A percentile compares a stretch with the other conserved stretches of the same genome.
phyloP scores from a whole-genome alignment of 2,888 invertebrate genomes.

The Odiellus spinosus region DNA sequence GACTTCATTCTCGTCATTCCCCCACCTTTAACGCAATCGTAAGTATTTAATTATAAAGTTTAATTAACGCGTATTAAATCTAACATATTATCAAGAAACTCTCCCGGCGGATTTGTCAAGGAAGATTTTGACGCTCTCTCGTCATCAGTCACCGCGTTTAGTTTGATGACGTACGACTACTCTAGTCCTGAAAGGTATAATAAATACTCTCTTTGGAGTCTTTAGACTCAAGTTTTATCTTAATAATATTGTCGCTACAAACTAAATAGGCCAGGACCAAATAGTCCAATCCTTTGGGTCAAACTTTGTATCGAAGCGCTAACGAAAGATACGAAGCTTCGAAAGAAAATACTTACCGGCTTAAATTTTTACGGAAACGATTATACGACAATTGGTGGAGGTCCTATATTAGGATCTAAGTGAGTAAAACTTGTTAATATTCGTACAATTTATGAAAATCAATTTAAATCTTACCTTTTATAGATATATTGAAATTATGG shows the following conservation, averaged over 20 bases:
- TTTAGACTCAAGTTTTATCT: too few species aligned
- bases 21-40: constrained; percentile 37
- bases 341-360: constrained; percentile 67
- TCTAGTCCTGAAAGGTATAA: constrained; percentile 57
- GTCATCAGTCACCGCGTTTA: constrained; percentile 63
- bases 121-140: constrained; percentile 61
- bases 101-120: constrained; percentile 46
- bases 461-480: constrained; percentile 3
- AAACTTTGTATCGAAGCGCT: constrained; percentile 55
- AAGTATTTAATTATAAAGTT: constrained; percentile 6
- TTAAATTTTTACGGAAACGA: constrained; percentile 88
- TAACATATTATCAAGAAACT: not conserved
- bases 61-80: not conserved
- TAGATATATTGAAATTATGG: constrained; percentile 48
- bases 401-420: constrained; percentile 60
- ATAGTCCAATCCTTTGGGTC: constrained; percentile 74
- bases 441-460: not conserved
- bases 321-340: constrained; percentile 19
- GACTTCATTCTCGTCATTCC: constrained; percentile 56
- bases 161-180: constrained; percentile 94
- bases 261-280: constrained; percentile 49
- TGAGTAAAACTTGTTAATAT: constrained; percentile 35
- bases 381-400: constrained; percentile 59
- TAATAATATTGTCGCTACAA: not conserved
- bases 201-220: constrained; percentile 4